Base-by-base conservation (phyloP, 2,888 invertebrate species). In the Pristionchus maxplancki region DNA sequence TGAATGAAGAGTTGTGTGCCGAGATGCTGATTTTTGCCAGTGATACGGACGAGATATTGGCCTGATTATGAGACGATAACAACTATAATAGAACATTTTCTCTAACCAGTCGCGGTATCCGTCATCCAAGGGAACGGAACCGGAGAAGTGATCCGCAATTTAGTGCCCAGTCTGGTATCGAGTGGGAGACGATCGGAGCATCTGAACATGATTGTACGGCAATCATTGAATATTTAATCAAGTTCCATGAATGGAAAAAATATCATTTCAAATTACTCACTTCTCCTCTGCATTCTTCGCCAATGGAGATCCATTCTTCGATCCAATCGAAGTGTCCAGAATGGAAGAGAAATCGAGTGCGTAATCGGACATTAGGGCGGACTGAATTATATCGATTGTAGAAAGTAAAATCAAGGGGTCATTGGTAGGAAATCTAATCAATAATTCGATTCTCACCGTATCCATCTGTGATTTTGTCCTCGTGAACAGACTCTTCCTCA, bases 81-180 rank as follows among this genome's bases (percentile, higher is more conserved):
- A 78, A 78, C 28, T 13, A 83, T 40, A 24, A 31, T 20, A 48
- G 50, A 37, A 48, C 20, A 34, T 62, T 28, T 24, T 24, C 48
- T 24, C n/a, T n/a, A n/a, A 71, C 87, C 71, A 24, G 50, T 87
- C 17, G 74, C 31, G 1, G 50, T 78, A 37, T 89, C 82, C 13
- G 82, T 89, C 90, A 91, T 92, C 91, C 92, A 92, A 15, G 92
- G 89, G 37, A 90, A 90, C 2, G 91, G 89, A 1, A 81, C 37
- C n/a, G 84, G 83, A 2, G 87, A 89, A 4, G 86, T 84, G n/a
- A 92, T 71, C 9, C 91, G 83, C 17, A 92, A 48, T n/a, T 89
- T 89, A 8, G 89, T 87, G 1, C 90, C 92, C 3, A 90, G 85
- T 11, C 92, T 89, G 9, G 86, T 83, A 86, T 92, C 92, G 8